Conservation (phyloP, 2,113 vertebrate species). For the Fulica atra region DNA sequence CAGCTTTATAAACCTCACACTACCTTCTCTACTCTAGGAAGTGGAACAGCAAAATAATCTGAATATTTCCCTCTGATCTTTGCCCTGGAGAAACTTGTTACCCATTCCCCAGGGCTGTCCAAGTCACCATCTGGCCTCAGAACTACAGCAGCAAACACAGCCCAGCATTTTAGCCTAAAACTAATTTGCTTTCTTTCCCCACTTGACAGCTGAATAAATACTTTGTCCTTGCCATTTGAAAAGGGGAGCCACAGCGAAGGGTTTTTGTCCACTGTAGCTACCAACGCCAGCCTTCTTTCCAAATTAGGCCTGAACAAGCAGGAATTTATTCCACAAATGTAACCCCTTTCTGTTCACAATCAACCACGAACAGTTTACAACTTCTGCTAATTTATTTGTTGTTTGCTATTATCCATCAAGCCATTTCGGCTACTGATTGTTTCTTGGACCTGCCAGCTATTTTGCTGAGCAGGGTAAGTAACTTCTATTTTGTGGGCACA, state of each 20-base stretch:
- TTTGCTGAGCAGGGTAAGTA: neutral
- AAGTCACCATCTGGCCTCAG: slow-evolving; percentile 48
- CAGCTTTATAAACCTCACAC: neutral
- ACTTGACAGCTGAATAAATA: slow-evolving; percentile 72
- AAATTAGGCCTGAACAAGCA: slow-evolving; percentile 48
- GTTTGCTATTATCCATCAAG: slow-evolving; percentile 7
- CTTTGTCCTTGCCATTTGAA: slow-evolving; percentile 52
- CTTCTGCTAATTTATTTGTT: slow-evolving; percentile 17
- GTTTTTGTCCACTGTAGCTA: slow-evolving; percentile 30
- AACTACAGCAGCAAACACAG: slow-evolving; percentile 22
- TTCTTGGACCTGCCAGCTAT: neutral
- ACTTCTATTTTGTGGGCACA: neutral
- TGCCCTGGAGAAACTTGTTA: slow-evolving; percentile 28
- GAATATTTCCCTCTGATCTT: slow-evolving; percentile 52
- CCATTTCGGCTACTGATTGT: neutral
- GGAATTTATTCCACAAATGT: slow-evolving; percentile 31
- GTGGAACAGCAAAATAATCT: neutral
- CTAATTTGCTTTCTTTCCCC: slow-evolving; percentile 66
- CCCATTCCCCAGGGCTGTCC: neutral
- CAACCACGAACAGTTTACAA: neutral
- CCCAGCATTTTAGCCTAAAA: slow-evolving; percentile 42
- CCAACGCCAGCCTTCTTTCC: slow-evolving; percentile 19
- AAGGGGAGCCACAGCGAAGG: neutral
- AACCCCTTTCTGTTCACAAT: slow-evolving; percentile 29
- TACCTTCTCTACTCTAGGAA: neutral